Conservation (phyloP, 2,888 invertebrate species). For the Branchellion lobata region DNA sequence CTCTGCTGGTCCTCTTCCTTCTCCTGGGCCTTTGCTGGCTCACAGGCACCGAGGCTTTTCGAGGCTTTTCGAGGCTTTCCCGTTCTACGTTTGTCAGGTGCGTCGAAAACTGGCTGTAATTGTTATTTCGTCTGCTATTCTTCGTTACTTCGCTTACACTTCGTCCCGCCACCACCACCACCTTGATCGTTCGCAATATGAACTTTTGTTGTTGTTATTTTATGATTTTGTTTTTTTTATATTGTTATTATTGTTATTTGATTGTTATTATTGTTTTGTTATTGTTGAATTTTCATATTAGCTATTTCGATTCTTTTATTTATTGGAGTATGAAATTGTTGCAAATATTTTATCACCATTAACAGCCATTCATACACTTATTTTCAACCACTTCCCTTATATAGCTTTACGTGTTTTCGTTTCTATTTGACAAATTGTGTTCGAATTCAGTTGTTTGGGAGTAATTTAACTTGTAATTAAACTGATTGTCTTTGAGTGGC, state of each 20-base stretch:
- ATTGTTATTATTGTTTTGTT: neutral
- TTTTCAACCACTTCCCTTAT: neutral
- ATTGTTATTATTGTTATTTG: neutral
- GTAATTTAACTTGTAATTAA: slow-evolving; percentile 6
- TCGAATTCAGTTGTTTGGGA: neutral
- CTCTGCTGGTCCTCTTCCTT: too few species aligned
- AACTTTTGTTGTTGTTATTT: neutral
- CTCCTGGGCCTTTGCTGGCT: too few species aligned
- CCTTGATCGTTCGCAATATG: neutral
- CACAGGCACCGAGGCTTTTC: too few species aligned
- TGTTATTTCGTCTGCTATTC: too few species aligned
- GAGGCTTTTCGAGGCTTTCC: too few species aligned
- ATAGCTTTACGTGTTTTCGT: slow-evolving; percentile 7
- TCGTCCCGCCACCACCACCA: neutral
- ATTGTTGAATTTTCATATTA: slow-evolving; percentile 10
- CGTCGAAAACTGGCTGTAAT: too few species aligned
- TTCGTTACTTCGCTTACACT: neutral
- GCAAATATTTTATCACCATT: neutral
- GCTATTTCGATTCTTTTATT: slow-evolving; percentile 10
- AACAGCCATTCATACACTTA: too few species aligned
- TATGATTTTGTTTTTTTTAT: too few species aligned
- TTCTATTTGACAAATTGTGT: neutral
- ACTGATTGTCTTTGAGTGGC: too few species aligned
- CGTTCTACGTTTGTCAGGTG: too few species aligned
- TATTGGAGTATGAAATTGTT: neutral